Evolutionary conservation across 2,888 invertebrate genomes (phyloP), one percentile per base, ranked within the genome.

Genomic region (Cetonia aurata): DNA sequence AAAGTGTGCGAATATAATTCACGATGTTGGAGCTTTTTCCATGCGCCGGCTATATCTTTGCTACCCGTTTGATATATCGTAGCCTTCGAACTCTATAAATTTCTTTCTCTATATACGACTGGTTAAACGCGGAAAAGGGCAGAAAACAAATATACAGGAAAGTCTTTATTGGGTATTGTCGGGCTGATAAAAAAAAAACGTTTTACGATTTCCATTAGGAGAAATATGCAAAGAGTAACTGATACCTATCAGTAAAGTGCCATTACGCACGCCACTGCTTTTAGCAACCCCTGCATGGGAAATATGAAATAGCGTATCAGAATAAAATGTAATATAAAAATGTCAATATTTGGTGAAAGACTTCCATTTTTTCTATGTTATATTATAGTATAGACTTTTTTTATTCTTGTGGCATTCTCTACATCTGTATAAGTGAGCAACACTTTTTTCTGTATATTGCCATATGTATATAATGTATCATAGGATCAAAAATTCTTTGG

Each of bases 181-280:
- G 15, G 44, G 25, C 25, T 59, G 59, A 42, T 44, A 48, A 60
- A 48, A 57, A 48, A 62, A 62, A 56, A 46, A 46, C 46, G 25
- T 8, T 60, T 60, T 62, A 62, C 37, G 48, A 62, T 62, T 62
- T 62, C 62, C 62, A 62, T 62, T 62, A 62, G 62, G 62, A 62
- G 33, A 62, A 62, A 62, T 62, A 62, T 62, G 62, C 62, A 48
- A 33, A 17, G 33, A 48, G 48, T 13, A 62, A 62, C 31, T 62
- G 62, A 62, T 62, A 62, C 48, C 62, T 62, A 62, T 48, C 37
- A 19, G 15, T 25, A 62, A 62, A 62, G 48, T 62, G 33, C 48
- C 13, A 46, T 50, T 62, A 15, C 15, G 15, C 62, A 62, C 62
- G 62, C 62, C 19, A 62, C 8, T 48, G 48, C 46, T 62, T 48